A percentile compares a stretch with the other conserved stretches of the same genome.
Conservation (phyloP, 2,888 invertebrate species). For the Eledona agricola region DNA sequence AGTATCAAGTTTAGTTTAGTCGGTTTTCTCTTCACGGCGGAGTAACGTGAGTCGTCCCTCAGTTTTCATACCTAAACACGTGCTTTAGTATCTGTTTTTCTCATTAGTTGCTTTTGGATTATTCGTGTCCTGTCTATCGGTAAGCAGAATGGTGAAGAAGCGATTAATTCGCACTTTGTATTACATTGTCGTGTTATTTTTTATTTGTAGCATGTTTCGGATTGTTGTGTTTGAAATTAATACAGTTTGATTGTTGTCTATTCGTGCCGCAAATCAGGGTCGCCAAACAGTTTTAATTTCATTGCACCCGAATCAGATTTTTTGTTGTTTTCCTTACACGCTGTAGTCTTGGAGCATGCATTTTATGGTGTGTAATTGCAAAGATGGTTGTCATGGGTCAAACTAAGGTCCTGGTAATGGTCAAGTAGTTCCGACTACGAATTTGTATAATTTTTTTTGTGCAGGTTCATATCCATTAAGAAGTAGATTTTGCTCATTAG, state of each 20-base stretch:
- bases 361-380: neutral
- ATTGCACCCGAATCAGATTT: neutral
- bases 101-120: slow-evolving; percentile 12
- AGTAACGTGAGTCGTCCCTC: slow-evolving; percentile 9
- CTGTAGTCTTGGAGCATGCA: no score
- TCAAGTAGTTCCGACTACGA: no score
- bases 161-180: no score
- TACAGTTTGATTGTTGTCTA: slow-evolving; percentile 20
- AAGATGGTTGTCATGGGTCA: neutral
- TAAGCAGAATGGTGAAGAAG: no score
- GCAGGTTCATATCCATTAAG: no score
- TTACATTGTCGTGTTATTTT: no score
- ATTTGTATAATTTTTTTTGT: no score
- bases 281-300: slow-evolving; percentile 18
- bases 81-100: no score
- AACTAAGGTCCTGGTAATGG: no score
- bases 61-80: slow-evolving; percentile 6
- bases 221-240: slow-evolving; percentile 17
- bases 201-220: no score
- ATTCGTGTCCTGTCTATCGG: slow-evolving; percentile 2
- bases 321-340: neutral
- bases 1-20: no score
- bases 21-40: slow-evolving; percentile 13
- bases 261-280: slow-evolving; percentile 33
- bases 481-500: no score